Percentiles rank a stretch among this genome's conserved stretches.
Evolutionary conservation across 2,797 vertebrate genomes (phyloP).

Genomic region (Myotis pilosus): DNA sequence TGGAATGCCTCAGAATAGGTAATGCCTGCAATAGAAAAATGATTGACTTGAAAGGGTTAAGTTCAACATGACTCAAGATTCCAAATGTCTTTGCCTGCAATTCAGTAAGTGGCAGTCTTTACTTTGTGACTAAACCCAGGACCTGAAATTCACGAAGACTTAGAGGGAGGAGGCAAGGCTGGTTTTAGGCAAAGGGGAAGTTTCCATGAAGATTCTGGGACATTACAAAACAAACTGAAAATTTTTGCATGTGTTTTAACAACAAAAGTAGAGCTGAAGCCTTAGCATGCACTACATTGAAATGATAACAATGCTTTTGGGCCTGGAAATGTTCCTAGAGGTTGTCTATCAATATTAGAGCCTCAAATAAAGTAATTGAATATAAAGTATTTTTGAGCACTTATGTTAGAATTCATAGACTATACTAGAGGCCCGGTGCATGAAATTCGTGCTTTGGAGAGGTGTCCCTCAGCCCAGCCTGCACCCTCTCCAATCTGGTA

Average conservation of each 20-base stretch:
- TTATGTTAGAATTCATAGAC: neutral
- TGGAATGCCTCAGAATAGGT: neutral
- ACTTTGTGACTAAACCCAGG: constrained; percentile 8
- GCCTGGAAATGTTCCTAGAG: neutral
- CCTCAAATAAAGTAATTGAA: neutral
- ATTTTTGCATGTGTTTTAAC: too few species aligned
- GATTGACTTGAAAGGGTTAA: neutral
- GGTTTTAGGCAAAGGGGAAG: neutral
- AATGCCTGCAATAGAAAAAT: neutral
- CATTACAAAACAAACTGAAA: too few species aligned
- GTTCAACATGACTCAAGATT: neutral
- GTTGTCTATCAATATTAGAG: neutral
- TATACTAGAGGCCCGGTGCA: too few species aligned
- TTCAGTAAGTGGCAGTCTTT: constrained; percentile 62
- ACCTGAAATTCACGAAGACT: neutral
- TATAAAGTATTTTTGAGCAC: neutral
- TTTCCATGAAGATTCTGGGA: too few species aligned
- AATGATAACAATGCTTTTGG: neutral
- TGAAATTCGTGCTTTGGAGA: too few species aligned
- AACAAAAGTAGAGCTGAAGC: neutral
- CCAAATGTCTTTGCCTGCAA: neutral
- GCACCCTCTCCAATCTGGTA: too few species aligned
- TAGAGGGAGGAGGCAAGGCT: neutral
- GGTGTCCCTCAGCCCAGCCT: too few species aligned
- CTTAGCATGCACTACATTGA: neutral